A percentile compares a stretch with the other conserved stretches of the same genome.
These are phyloP conservation scores for Pangasius krempfi DNA, from an alignment of 2,797 vertebrate genomes.

Conservation along the genomic window DNA sequence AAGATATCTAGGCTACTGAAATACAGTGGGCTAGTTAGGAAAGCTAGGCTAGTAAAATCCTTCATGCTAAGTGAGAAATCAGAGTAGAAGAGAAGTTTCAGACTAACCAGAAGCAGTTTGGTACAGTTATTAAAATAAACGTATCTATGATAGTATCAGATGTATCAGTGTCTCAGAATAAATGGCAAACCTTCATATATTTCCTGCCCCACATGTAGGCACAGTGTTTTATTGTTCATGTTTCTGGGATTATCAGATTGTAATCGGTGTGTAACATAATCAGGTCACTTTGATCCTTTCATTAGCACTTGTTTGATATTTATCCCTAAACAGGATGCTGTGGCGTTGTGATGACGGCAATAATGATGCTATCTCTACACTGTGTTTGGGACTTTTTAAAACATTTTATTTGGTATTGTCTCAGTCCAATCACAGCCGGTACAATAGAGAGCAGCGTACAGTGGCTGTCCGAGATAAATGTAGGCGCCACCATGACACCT, in stretches of 20 bases:
- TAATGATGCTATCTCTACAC: constrained; percentile 50
- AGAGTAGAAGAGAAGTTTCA: too few relatives aligned
- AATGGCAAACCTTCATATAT: neutral
- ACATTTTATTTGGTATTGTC: constrained; percentile 32
- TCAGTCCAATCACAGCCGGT: constrained; percentile 48
- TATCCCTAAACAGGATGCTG: constrained; percentile 46
- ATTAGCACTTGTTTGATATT: constrained; percentile 28
- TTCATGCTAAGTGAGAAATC: neutral
- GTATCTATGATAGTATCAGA: too few relatives aligned
- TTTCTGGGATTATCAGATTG: neutral
- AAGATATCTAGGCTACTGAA: neutral
- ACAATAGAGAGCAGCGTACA: constrained; percentile 38
- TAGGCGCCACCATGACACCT: constrained; percentile 48
- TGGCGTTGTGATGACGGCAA: constrained; percentile 50
- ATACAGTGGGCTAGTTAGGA: neutral
- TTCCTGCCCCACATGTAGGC: neutral
- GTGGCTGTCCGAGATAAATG: constrained; percentile 45
- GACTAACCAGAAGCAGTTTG: too few relatives aligned
- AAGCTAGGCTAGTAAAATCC: neutral
- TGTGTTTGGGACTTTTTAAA: constrained; percentile 45
- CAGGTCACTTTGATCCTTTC: neutral
- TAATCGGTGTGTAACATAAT: neutral
- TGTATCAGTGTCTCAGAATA: neutral
- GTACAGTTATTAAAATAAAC: too few relatives aligned
- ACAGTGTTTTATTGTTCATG: neutral